Evolutionary conservation across 2,113 vertebrate genomes (phyloP).

Genomic region (Monarcha castaneiventris): DNA sequence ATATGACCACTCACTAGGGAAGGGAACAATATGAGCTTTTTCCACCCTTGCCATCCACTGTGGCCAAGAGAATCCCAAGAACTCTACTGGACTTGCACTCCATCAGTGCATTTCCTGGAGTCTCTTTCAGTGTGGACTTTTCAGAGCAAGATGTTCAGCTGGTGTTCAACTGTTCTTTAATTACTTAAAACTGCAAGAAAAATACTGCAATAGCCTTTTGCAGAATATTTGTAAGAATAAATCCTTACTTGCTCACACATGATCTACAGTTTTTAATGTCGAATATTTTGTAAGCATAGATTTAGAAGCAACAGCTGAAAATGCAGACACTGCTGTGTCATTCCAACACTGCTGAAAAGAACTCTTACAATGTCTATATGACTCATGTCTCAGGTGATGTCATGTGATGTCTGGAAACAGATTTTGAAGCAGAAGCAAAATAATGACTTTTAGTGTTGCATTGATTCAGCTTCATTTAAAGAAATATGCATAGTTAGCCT

Average conservation of each 20-base stretch:
- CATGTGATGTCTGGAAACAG: neutral
- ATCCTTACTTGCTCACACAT: neutral
- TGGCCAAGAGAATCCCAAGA: neutral
- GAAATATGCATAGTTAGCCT: neutral
- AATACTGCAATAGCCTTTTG: neutral
- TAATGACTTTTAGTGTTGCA: neutral
- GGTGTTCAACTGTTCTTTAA: neutral
- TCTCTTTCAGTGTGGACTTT: neutral
- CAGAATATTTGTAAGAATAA: neutral
- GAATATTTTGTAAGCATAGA: neutral
- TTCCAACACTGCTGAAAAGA: neutral
- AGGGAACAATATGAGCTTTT: neutral
- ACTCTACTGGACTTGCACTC: neutral
- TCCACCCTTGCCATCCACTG: neutral
- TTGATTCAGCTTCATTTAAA: neutral
- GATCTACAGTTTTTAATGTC: neutral
- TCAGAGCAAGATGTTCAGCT: neutral
- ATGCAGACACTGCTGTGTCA: neutral
- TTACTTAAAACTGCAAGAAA: neutral
- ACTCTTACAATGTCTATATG: neutral
- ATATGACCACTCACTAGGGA: neutral
- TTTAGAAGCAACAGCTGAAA: conserved; percentile 4
- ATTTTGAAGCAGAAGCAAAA: neutral
- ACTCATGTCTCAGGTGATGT: conserved; percentile 8
- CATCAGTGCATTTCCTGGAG: neutral